A percentile compares a stretch with the other conserved stretches of the same genome.
Conservation (phyloP, 2,797 vertebrate genomes). For the Sebastes glaucus region DNA sequence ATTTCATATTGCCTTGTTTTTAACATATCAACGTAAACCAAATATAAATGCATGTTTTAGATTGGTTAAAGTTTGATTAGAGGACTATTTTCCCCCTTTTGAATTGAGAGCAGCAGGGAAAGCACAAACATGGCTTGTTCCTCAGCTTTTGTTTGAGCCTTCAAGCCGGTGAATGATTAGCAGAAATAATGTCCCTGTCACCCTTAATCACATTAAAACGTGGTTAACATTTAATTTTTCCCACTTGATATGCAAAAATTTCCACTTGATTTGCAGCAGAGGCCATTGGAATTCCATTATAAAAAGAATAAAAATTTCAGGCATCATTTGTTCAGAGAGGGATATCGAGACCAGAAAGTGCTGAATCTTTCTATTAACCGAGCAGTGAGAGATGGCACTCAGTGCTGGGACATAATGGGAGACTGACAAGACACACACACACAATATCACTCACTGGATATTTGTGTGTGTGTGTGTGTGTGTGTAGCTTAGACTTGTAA, state of each 20-base stretch:
- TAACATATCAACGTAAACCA: neutral
- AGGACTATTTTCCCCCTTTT: conserved; percentile 23
- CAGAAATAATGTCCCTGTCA: conserved; percentile 99
- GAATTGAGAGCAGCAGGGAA: conserved; percentile 60
- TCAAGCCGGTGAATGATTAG: conserved; percentile 98
- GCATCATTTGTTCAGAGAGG: conserved; percentile 99
- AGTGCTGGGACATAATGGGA: conserved; percentile 72
- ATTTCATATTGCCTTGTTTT: neutral
- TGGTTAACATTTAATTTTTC: conserved; percentile 99
- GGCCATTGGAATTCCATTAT: conserved; percentile 99
- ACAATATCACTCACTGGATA: conserved; percentile 8
- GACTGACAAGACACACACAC: conserved; percentile 64
- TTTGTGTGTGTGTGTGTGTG: neutral
- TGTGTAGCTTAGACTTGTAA: conserved; percentile 21
- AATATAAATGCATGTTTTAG: conserved; percentile 15
- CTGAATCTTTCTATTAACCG: conserved; percentile 96
- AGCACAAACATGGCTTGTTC: conserved; percentile 84
- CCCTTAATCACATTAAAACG: conserved; percentile 99
- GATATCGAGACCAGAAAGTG: conserved; percentile 95
- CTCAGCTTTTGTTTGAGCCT: conserved; percentile 91
- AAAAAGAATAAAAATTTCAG: conserved; percentile 99
- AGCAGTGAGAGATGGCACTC: conserved; percentile 92
- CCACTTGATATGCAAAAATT: conserved; percentile 99
- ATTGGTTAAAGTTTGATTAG: conserved; percentile 14
- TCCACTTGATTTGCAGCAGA: conserved; percentile 99